Percentiles rank a stretch among this genome's conserved stretches.
Evolutionary conservation across 2,113 vertebrate genomes (phyloP).

Genomic region (Lasiurus borealis): DNA sequence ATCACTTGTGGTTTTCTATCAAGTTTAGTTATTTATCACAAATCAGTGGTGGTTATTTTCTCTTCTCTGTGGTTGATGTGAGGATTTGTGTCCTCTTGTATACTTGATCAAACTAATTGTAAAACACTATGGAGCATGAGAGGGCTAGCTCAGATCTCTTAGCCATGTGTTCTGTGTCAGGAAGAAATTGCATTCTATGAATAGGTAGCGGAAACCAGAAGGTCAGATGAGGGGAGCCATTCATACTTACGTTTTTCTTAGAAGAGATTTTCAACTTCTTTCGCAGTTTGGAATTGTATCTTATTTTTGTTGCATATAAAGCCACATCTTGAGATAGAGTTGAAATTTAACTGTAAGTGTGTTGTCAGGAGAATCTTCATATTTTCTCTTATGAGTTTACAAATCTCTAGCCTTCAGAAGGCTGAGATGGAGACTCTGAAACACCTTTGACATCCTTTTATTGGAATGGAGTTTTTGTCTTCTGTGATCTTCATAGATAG

Average conservation of each 20-base stretch:
- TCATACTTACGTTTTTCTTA: conserved; percentile 62
- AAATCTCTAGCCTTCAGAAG: conserved; percentile 62
- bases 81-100: conserved; percentile 85
- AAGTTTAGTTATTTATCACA: conserved; percentile 88
- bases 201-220: conserved; percentile 61
- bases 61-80: conserved; percentile 81
- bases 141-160: conserved; percentile 78
- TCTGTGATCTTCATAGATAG: conserved; percentile 37
- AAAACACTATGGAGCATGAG: conserved; percentile 72
- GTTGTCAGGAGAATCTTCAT: conserved; percentile 58
- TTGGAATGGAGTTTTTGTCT: conserved; percentile 64
- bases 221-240: conserved; percentile 69
- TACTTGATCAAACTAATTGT: conserved; percentile 84
- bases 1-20: conserved; percentile 88
- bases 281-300: conserved; percentile 71
- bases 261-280: background rate
- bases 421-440: conserved; percentile 47
- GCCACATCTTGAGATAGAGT: conserved; percentile 45
- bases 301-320: conserved; percentile 74
- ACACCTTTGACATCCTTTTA: conserved; percentile 39
- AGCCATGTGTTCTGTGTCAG: conserved; percentile 74
- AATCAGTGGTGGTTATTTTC: conserved; percentile 83
- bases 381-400: conserved; percentile 52
- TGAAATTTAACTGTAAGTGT: conserved; percentile 56
- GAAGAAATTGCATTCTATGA: conserved; percentile 47